phyloP scores from a whole-genome alignment of 2,888 invertebrate genomes.

The Xylota segnis region DNA sequence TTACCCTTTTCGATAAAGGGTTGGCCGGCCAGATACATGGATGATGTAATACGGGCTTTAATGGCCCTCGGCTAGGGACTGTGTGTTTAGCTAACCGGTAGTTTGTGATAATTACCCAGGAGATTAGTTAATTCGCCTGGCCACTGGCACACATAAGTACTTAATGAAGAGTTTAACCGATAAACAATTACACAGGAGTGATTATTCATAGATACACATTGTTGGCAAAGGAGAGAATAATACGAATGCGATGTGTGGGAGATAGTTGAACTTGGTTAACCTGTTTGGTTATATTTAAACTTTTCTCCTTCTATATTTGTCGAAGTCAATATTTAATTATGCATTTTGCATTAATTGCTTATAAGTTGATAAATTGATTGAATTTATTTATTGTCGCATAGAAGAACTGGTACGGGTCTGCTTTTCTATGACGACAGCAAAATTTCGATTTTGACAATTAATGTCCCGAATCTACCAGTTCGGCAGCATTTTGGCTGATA shows the following conservation, averaged over 20 bases:
- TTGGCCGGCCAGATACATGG: background rate
- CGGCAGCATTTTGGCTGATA: constrained; percentile 8
- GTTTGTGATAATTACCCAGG: background rate
- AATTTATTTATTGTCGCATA: constrained; percentile 5
- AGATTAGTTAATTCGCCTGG: constrained; percentile 14
- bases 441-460: constrained; percentile 14
- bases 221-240: background rate
- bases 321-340: constrained; percentile 48
- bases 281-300: constrained; percentile 59
- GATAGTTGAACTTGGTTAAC: constrained; percentile 53
- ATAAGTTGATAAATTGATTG: constrained; percentile 10
- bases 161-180: background rate
- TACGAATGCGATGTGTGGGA: constrained; percentile 6
- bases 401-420: background rate
- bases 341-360: constrained; percentile 63
- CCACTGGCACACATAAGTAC: background rate
- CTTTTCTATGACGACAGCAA: constrained; percentile 7
- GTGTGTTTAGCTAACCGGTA: background rate
- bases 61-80: background rate
- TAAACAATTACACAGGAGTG: background rate
- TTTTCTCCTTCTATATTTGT: constrained; percentile 56
- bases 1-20: constrained; percentile 17
- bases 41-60: constrained; percentile 7
- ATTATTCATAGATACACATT: background rate
- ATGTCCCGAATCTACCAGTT: constrained; percentile 32